Conservation (phyloP, 2,888 invertebrate genomes). For the Chrysina gloriosa region DNA sequence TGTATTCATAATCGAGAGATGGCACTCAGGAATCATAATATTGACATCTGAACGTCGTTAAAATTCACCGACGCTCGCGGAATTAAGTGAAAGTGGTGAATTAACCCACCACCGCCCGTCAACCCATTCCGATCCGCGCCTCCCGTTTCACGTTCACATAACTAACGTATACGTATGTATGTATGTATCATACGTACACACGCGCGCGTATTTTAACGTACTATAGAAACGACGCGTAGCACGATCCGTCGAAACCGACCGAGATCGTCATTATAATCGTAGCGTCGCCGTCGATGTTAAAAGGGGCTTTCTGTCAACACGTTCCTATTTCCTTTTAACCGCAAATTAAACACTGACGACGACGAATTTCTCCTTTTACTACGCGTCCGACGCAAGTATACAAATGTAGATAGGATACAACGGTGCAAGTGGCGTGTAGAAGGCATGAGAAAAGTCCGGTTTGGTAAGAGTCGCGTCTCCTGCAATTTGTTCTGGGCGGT, state of each 20-base stretch:
- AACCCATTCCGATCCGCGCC: not conserved
- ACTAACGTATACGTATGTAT: not conserved
- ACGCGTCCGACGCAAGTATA: not conserved
- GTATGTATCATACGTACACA: constrained; percentile 4
- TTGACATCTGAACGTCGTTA: constrained; percentile 63
- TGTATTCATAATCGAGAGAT: constrained; percentile 63
- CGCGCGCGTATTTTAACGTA: not conserved
- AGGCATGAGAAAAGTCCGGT: too few relatives aligned
- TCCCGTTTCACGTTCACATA: not conserved
- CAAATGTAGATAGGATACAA: constrained; percentile 13
- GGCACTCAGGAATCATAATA: constrained; percentile 62
- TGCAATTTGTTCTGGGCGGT: not conserved
- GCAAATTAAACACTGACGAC: constrained; percentile 34
- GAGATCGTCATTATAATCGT: constrained; percentile 28
- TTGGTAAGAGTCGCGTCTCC: not conserved
- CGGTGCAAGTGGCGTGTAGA: too few relatives aligned
- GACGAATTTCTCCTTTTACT: constrained; percentile 19
- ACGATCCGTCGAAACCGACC: not conserved
- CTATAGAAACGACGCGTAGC: not conserved
- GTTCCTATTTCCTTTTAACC: constrained; percentile 36
- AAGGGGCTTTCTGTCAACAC: constrained; percentile 37
- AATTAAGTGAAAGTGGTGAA: constrained; percentile 63
- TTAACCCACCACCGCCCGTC: constrained; percentile 6
- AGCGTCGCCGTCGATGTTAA: constrained; percentile 26
- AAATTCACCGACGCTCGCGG: constrained; percentile 61